Percentiles rank a stretch among this genome's conserved stretches.
Evolutionary conservation across 2,888 invertebrate species (phyloP).

Genomic region (Flexamia atlantica): DNA sequence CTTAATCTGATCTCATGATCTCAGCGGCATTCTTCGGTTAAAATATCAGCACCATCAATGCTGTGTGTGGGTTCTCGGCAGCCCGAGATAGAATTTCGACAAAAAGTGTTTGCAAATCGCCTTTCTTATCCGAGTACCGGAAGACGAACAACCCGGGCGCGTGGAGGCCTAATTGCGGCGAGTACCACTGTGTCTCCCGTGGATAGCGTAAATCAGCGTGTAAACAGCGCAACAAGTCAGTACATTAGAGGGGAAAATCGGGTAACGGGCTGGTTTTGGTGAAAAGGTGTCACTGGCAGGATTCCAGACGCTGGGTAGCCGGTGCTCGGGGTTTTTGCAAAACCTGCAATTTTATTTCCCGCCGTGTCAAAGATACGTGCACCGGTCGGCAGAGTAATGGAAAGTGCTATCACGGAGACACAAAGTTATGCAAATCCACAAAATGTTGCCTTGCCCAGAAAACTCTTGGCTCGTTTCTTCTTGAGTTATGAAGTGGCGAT

Average conservation of each 20-base stretch:
- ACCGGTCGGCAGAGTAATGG: constrained; percentile 37
- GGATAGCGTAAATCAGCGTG: constrained; percentile 5
- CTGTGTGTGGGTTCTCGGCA: constrained; percentile 9
- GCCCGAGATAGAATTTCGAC: constrained; percentile 10
- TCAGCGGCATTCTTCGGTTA: neutral
- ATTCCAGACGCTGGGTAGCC: constrained; percentile 24
- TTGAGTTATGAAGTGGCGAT: constrained; percentile 40
- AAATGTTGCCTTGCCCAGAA: constrained; percentile 36
- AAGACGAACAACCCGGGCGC: constrained; percentile 19
- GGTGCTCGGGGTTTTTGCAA: constrained; percentile 18
- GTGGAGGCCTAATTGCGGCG: constrained; percentile 25
- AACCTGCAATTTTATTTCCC: constrained; percentile 15
- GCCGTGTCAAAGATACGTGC: constrained; percentile 30
- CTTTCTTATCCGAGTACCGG: neutral
- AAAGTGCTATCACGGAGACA: constrained; percentile 33
- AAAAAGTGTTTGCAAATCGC: constrained; percentile 21
- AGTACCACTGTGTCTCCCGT: neutral
- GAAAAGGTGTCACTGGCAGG: constrained; percentile 34
- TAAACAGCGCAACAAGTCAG: constrained; percentile 34
- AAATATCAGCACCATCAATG: constrained; percentile 12
- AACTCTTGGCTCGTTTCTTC: constrained; percentile 22
- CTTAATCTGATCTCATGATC: constrained; percentile 1
- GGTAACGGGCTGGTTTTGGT: constrained; percentile 9
- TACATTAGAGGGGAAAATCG: constrained; percentile 20
- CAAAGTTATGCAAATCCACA: constrained; percentile 53